Percentiles rank a stretch among this genome's conserved stretches.
phyloP scores from a whole-genome alignment of 2,797 vertebrate species.

The Sternarchorhynchus goeldii region DNA sequence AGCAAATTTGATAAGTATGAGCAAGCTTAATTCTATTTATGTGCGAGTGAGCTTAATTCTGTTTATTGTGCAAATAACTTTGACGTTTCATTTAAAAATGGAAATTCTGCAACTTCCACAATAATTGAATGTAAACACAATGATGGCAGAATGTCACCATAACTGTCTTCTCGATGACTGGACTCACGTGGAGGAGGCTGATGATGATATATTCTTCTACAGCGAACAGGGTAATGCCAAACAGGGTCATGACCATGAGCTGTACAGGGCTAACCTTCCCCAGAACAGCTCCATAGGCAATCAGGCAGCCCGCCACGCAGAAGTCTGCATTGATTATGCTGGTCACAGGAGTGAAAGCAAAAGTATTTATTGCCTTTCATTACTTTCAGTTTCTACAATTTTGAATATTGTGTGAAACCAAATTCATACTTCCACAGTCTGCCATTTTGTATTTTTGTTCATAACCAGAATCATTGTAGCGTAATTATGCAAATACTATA shows the following conservation, averaged over 20 bases:
- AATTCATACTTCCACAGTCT: no score
- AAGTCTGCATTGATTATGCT: conserved; percentile 98
- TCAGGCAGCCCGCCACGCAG: conserved; percentile 91
- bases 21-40: no score
- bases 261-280: conserved; percentile 95
- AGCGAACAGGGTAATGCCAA: conserved; percentile 89
- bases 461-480: no score
- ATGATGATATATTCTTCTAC: conserved; percentile 93
- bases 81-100: neutral
- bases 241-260: conserved; percentile 89
- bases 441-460: no score
- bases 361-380: no score
- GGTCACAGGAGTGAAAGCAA: conserved; percentile 7
- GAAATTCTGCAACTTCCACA: neutral
- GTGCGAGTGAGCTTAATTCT: no score
- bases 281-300: conserved; percentile 91
- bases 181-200: conserved; percentile 83
- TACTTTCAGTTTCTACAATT: neutral
- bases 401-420: neutral
- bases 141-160: no score
- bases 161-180: neutral
- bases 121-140: no score
- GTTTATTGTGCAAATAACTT: no score
- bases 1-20: no score
- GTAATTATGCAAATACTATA: no score